Conservation (phyloP, 53 echinoderm and acorn worm genomes). For the Temnopleurus reevesii region DNA sequence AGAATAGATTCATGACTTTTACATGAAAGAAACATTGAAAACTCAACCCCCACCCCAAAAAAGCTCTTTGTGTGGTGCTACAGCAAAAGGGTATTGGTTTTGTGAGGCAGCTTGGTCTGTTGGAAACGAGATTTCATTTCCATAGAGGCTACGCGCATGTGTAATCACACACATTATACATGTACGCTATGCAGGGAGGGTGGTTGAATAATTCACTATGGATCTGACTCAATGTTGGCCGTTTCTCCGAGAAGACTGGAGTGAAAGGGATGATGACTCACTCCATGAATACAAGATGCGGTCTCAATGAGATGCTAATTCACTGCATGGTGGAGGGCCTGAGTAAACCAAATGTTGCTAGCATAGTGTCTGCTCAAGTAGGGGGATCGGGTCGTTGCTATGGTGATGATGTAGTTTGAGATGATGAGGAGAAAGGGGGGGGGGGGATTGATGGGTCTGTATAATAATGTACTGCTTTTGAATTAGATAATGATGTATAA, state of each 20-base stretch:
- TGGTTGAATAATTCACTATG: constrained; percentile 20
- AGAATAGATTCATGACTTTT: constrained; percentile 24
- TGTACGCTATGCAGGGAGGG: neutral
- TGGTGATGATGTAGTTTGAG: neutral
- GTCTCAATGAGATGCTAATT: constrained; percentile 26
- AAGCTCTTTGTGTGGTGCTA: neutral
- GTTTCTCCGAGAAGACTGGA: neutral
- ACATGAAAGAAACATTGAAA: no score
- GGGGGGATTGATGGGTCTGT: neutral
- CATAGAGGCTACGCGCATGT: no score
- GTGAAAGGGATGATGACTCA: neutral
- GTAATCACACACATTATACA: no score
- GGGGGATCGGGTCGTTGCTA: neutral
- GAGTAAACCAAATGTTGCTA: constrained; percentile 31
- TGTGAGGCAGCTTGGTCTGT: neutral
- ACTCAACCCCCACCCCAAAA: neutral
- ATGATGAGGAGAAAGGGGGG: neutral
- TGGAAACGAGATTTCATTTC: neutral
- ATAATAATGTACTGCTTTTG: constrained; percentile 1
- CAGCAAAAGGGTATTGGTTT: neutral
- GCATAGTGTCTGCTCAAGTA: constrained; percentile 16
- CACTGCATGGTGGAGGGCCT: neutral
- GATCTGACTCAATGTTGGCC: neutral
- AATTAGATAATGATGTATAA: neutral
- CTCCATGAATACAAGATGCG: neutral